Conservation (phyloP, 2,888 invertebrate species). For the Caprella mutica region DNA sequence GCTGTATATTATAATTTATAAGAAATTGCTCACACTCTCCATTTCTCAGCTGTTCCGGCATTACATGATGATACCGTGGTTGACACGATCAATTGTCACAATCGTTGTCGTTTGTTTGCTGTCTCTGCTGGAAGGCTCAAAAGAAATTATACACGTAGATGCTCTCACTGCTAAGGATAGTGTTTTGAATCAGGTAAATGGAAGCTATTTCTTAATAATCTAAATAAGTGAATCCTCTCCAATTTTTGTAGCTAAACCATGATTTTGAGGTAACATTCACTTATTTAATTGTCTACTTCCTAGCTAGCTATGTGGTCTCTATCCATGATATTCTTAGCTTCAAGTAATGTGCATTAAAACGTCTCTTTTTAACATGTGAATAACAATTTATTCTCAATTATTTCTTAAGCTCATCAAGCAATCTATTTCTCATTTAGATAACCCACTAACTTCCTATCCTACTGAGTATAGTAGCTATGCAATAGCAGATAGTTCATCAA, state of each 20-base stretch:
- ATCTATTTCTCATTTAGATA: too few species aligned
- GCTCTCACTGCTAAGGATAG: constrained; percentile 19
- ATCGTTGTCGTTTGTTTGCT: background rate
- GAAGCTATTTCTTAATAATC: background rate
- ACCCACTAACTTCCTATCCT: too few species aligned
- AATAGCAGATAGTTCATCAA: too few species aligned
- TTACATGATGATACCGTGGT: constrained; percentile 7
- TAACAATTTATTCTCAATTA: too few species aligned
- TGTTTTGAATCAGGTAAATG: constrained; percentile 21
- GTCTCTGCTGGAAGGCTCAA: background rate
- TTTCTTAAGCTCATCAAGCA: too few species aligned
- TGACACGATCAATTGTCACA: background rate
- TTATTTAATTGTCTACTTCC: too few species aligned
- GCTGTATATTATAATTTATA: background rate
- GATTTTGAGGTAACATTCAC: background rate
- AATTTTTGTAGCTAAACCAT: background rate
- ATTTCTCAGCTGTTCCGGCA: background rate
- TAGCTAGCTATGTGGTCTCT: too few species aligned
- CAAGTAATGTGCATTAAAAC: too few species aligned
- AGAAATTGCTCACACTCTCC: too few species aligned
- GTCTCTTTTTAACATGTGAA: too few species aligned
- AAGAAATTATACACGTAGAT: constrained; percentile 13
- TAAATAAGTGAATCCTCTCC: background rate
- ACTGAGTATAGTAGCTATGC: too few species aligned
- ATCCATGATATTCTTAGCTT: too few species aligned